A percentile compares a stretch with the other conserved stretches of the same genome.
Conservation (phyloP, 2,888 invertebrate species). For the Cephus pulcher region DNA sequence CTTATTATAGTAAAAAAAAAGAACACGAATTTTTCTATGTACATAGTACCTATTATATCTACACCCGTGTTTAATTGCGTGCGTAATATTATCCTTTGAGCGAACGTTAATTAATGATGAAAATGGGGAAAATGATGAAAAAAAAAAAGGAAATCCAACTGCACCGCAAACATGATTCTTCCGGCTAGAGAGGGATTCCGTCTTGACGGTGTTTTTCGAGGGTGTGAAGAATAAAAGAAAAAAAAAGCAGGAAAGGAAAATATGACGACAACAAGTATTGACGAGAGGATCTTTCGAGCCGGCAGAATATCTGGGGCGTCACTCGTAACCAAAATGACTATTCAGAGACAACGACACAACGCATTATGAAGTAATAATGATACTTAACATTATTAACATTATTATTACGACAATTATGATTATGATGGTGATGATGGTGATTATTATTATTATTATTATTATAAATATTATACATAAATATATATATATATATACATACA, state of each 20-base stretch:
- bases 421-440: slow-evolving; percentile 25
- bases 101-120: slow-evolving; percentile 17
- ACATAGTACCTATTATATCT: slow-evolving; percentile 7
- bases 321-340: slow-evolving; percentile 44
- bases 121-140: background rate
- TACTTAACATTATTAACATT: slow-evolving; percentile 45
- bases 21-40: slow-evolving; percentile 7
- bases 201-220: background rate
- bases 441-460: slow-evolving; percentile 23
- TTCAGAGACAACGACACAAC: slow-evolving; percentile 67
- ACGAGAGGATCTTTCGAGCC: background rate
- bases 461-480: slow-evolving; percentile 32
- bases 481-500: slow-evolving; percentile 30
- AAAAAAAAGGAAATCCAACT: background rate
- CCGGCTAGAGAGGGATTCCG: background rate
- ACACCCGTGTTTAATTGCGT: slow-evolving; percentile 4
- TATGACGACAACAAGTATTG: background rate
- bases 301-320: background rate
- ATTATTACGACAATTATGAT: slow-evolving; percentile 41
- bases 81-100: slow-evolving; percentile 10
- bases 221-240: background rate
- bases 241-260: background rate
- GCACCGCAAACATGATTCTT: background rate
- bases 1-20: background rate
- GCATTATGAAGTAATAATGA: slow-evolving; percentile 64